These are phyloP conservation scores for Cheracebus regulus DNA, from an alignment of 2,797 vertebrate genomes.

Conservation along the genomic window DNA sequence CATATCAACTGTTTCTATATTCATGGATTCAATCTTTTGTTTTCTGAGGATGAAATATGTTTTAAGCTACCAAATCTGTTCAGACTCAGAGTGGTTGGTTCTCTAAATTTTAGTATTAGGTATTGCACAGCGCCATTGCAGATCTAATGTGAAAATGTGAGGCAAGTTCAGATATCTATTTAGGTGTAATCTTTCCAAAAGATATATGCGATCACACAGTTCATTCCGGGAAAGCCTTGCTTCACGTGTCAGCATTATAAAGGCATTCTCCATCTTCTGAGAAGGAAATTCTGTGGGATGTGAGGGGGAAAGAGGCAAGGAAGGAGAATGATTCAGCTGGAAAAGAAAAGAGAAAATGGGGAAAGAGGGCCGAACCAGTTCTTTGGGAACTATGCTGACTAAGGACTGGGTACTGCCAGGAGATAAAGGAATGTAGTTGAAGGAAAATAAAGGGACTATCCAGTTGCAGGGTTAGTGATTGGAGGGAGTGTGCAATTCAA, in stretches of 20 bases:
- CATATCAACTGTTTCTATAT: conserved; percentile 55
- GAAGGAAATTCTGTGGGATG: conserved; percentile 65
- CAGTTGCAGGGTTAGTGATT: fast-evolving
- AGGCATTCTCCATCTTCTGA: conserved; percentile 48
- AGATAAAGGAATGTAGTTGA: background rate
- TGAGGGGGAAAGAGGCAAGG: conserved; percentile 46
- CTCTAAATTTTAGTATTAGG: conserved; percentile 13
- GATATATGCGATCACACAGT: background rate
- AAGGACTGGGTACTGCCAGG: background rate
- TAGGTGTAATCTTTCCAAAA: conserved; percentile 17
- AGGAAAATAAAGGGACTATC: background rate
- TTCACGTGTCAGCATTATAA: conserved; percentile 7
- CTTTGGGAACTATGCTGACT: conserved; percentile 43
- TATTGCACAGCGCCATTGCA: background rate
- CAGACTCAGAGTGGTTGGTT: conserved; percentile 41
- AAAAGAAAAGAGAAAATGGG: conserved; percentile 42
- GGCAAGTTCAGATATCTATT: background rate
- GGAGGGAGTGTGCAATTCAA: background rate
- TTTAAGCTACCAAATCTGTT: conserved; percentile 59
- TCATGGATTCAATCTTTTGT: conserved; percentile 67
- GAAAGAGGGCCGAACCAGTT: conserved; percentile 7
- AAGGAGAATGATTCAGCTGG: conserved; percentile 58
- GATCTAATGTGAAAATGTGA: background rate
- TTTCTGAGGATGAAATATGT: conserved; percentile 61
- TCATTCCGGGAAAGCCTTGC: conserved; percentile 49